Evolutionary conservation across 2,888 invertebrate genomes (phyloP).

Genomic region (Heliconius charithonia): DNA sequence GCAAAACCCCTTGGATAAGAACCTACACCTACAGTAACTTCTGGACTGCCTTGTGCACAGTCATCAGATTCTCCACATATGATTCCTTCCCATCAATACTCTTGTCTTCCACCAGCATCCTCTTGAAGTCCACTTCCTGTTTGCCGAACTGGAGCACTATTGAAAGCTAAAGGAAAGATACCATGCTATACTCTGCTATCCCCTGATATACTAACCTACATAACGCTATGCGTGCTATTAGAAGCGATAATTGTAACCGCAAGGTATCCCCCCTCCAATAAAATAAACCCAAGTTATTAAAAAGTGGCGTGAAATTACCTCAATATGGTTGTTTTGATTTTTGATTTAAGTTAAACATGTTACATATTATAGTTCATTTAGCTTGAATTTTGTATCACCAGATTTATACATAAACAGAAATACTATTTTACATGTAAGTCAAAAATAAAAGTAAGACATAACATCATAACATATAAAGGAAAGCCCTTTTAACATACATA

Average conservation of each 20-base stretch:
- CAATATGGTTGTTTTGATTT: too few species aligned
- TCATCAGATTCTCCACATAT: constrained; percentile 98
- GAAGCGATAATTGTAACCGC: not conserved
- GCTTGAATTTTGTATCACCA: too few species aligned
- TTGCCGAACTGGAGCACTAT: constrained; percentile 62
- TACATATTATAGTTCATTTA: too few species aligned
- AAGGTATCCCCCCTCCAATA: not conserved
- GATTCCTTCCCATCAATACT: constrained; percentile 90
- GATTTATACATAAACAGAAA: too few species aligned
- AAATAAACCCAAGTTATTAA: not conserved
- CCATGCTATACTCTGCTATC: constrained; percentile 9
- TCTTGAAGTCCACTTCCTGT: constrained; percentile 91
- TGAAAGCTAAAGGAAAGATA: constrained; percentile 57
- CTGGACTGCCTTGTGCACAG: constrained; percentile 97
- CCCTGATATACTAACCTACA: constrained; percentile 10
- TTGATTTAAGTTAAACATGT: too few species aligned
- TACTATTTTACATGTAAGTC: too few species aligned
- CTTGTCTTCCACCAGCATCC: constrained; percentile 96
- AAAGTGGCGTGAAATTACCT: too few species aligned
- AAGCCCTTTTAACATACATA: too few species aligned
- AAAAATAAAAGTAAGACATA: too few species aligned
- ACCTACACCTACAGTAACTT: constrained; percentile 63
- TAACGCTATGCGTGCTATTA: not conserved
- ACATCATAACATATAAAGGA: too few species aligned
- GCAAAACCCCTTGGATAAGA: constrained; percentile 21